Base-by-base conservation (phyloP, 1,140 invertebrate species). In the Drosophila fuyamai region DNA sequence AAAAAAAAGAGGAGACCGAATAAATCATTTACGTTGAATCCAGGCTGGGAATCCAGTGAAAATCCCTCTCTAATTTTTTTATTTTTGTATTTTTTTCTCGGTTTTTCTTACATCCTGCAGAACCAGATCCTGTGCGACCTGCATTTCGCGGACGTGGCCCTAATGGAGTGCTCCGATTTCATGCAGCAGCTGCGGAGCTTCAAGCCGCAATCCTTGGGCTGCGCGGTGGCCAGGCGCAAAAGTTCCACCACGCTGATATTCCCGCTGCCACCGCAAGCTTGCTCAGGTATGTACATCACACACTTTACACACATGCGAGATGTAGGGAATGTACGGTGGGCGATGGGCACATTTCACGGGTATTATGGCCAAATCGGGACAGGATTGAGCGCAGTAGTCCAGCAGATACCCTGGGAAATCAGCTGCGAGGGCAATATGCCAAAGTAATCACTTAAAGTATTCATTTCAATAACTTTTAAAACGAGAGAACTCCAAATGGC, bases 151-250 rank as follows among this genome's bases (percentile, higher is more conserved):
- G 97, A 98, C 96, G 97, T 98, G 73, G 96, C 97, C 92, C 96
- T 98, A 83, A 97, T 98, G 97, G 97, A 98, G 95, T 97, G 96
- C 94, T 97, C 97, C 62, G 97, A 98, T 94, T 98, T 98, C 93
- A 98, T 98, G 97, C 97, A 98, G 93, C 97, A 98, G 94, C 95
- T 98, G 90, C 95, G 97, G 83, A 97, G 97, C 94, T 98, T 98
- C 94, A 98, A 98, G 94, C 97, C 97, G 73, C 97, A 98, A 94
- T 97, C 97, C 89, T 94, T 98, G 91, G 97, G 97, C 92, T 98
- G 97, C 94, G 97, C 97, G 79, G 97, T 98, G 80, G 97, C 97
- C 43, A 94, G 97, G 88, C 94, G 97, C 92, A 98, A 98, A 93
- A 97, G 96, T 78, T 98, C 97, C 77, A 98, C 97, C 40, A 98